Conservation (phyloP, 2,888 invertebrate species). For the Helleia helle region DNA sequence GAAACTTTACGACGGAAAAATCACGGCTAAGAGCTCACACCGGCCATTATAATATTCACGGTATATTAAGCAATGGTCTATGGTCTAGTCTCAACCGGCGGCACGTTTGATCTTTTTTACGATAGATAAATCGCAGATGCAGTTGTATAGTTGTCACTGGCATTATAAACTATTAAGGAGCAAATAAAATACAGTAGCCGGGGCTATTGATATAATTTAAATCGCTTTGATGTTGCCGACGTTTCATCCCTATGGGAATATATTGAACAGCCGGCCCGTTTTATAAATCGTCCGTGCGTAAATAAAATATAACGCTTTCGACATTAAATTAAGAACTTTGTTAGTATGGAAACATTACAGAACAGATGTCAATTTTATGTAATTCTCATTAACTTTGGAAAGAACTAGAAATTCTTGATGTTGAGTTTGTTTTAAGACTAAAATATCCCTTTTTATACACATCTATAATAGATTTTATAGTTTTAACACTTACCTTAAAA, state of each 20-base stretch:
- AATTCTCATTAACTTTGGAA: background rate
- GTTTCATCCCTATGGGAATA: slow-evolving; percentile 39
- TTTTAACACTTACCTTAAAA: too few species aligned
- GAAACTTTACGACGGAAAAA: too few species aligned
- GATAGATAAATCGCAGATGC: slow-evolving; percentile 48
- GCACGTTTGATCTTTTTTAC: slow-evolving; percentile 55
- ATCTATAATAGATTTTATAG: too few species aligned
- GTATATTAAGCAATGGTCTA: background rate
- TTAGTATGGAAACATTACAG: slow-evolving; percentile 6
- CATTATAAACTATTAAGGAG: slow-evolving; percentile 38
- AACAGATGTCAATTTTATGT: slow-evolving; percentile 4
- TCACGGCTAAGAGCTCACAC: slow-evolving; percentile 1
- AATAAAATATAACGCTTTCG: slow-evolving; percentile 8
- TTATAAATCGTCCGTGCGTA: slow-evolving; percentile 4
- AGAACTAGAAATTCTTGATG: too few species aligned
- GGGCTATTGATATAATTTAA: slow-evolving; percentile 66
- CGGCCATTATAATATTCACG: slow-evolving; percentile 26
- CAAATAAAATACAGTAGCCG: slow-evolving; percentile 63
- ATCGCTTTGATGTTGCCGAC: slow-evolving; percentile 55
- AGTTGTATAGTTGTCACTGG: slow-evolving; percentile 31
- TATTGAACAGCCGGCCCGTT: slow-evolving; percentile 1
- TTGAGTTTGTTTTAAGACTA: too few species aligned
- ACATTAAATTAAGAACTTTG: background rate
- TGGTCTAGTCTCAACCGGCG: slow-evolving; percentile 23
- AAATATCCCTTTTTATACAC: too few species aligned